These are phyloP conservation scores for Accipiter virgatus DNA, from an alignment of 2,113 vertebrate genomes.

Conservation along the genomic window DNA sequence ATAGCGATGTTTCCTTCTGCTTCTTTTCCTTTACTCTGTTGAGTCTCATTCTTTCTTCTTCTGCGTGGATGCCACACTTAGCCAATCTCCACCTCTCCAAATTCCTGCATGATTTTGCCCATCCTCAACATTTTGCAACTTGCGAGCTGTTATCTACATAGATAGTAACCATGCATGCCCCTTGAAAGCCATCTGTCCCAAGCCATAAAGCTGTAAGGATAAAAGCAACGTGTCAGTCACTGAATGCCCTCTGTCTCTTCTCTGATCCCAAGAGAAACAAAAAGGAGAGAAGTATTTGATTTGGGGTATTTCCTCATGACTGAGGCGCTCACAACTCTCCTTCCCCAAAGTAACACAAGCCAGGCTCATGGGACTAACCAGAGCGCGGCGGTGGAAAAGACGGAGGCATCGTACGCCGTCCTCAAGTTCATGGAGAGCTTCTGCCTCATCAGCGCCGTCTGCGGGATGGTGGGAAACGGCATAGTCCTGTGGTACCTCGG, in stretches of 20 bases:
- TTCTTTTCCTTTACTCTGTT: background rate
- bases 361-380: too few relatives aligned
- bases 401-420: too few relatives aligned
- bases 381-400: too few relatives aligned
- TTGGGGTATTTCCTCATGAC: background rate
- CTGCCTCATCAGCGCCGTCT: conserved; percentile 68
- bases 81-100: background rate
- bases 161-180: background rate
- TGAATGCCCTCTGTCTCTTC: background rate
- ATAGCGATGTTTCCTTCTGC: background rate
- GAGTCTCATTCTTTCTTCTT: background rate
- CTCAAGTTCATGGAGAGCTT: background rate
- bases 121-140: background rate
- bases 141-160: background rate
- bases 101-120: background rate
- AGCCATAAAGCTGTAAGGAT: background rate
- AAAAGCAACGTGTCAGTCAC: background rate
- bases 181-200: background rate
- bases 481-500: conserved; percentile 74
- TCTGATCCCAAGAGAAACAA: background rate
- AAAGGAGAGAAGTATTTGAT: background rate
- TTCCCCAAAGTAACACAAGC: background rate
- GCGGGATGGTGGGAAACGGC: conserved; percentile 72
- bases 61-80: background rate
- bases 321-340: background rate